Base-by-base conservation (phyloP, 2,113 vertebrate species). In the Nothoprocta pentlandii region DNA sequence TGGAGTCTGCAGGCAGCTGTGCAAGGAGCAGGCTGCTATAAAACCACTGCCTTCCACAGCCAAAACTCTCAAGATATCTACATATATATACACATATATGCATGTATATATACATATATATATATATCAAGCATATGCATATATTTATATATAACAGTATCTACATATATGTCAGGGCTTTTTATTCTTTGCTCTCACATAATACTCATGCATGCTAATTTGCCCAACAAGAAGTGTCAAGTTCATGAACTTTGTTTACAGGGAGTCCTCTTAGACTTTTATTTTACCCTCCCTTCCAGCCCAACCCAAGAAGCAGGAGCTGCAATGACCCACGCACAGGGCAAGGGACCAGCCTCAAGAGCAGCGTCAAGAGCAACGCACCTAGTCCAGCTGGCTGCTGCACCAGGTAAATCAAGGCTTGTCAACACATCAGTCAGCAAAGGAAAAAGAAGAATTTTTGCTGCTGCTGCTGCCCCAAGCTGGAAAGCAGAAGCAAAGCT, bases 1-100 rank as follows among this genome's bases (percentile, higher is more conserved):
- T 1, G 23, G 58, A n/a, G 47, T 41, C 32, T 58, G 59, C 44
- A 58, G 23, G 26, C 5, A 51, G 1, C 0, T 2, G n/a, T 1
- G 26, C 8, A 53, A 56, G 54, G 58, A 87, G 16, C 42, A 62
- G 58, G 42, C 28, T 47, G 3, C 51, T 5, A 8, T n/a, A 32
- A 4, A 1, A 10, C 9, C 25, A 15, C 28, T 4, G 5, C 20
- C 20, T 30, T 42, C 41, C 36, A 82, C 36, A 80, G 80, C 10
- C 58, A 82, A 58, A 71, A 63, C 49, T 49, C 68, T 30, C 30
- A 15, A 44, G 42, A 11, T 23, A 41, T 4, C 25, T 10, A 41
- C 3, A 62, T 3, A 71, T 28, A 76, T 12, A n/a, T 9, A 84
- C 1, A 16, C 2, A 47, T 14, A 34, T 9, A 46, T 39, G 36